Percentiles rank a stretch among this genome's conserved stretches.
Conservation (phyloP, 2,797 vertebrate species). For the Natrix natrix region DNA sequence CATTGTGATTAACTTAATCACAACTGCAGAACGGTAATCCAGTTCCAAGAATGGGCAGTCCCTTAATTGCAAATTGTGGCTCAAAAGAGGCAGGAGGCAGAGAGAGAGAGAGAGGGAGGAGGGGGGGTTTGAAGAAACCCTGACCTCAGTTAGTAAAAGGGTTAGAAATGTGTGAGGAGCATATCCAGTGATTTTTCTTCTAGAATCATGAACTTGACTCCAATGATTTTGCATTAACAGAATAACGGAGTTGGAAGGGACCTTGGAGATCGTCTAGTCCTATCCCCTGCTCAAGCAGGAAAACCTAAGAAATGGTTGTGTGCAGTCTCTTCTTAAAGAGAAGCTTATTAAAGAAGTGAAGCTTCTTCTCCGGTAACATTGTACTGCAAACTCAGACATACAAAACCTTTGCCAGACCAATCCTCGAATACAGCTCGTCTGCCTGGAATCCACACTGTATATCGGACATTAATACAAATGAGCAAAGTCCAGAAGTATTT, state of each 20-base stretch:
- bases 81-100: neutral
- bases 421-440: too few species aligned
- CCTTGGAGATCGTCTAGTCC: neutral
- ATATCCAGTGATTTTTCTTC: neutral
- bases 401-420: too few species aligned
- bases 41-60: neutral
- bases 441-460: too few species aligned
- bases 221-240: neutral
- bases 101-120: neutral
- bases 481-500: too few species aligned
- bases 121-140: neutral
- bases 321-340: neutral
- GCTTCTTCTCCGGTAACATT: too few species aligned
- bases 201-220: neutral
- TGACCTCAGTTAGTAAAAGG: neutral
- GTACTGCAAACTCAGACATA: too few species aligned
- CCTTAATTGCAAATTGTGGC: slow-evolving; percentile 10
- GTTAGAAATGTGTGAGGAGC: neutral
- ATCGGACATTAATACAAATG: too few species aligned
- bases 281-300: neutral
- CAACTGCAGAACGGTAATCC: slow-evolving; percentile 10
- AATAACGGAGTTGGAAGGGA: neutral
- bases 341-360: too few species aligned
- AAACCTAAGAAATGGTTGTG: neutral
- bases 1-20: slow-evolving; percentile 21